Conservation (phyloP, 2,797 vertebrate species). For the Anableps anableps region DNA sequence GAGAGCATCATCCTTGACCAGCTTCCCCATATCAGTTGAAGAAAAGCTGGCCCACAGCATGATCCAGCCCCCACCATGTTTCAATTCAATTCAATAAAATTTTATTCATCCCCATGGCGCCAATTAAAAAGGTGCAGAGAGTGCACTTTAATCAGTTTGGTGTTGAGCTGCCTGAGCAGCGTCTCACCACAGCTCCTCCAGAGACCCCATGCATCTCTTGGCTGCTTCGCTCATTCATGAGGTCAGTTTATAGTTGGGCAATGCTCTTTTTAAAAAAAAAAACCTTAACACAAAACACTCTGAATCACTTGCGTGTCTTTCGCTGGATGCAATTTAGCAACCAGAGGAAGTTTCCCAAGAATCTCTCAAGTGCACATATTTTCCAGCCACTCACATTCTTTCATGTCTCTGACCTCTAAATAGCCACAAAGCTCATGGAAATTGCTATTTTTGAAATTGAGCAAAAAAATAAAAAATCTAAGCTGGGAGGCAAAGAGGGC, state of each 20-base stretch:
- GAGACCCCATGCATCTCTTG: neutral
- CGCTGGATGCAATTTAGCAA: constrained; percentile 13
- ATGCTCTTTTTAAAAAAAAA: neutral
- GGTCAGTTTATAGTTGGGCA: neutral
- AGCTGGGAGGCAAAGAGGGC: constrained; percentile 20
- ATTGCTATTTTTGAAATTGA: constrained; percentile 8
- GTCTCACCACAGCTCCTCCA: neutral
- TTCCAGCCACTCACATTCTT: constrained; percentile 17
- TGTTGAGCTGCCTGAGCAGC: neutral
- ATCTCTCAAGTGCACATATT: constrained; percentile 27
- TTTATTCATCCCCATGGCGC: no score
- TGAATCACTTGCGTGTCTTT: constrained; percentile 3
- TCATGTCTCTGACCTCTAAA: constrained; percentile 32
- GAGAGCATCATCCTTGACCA: neutral
- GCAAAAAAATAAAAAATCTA: constrained; percentile 8
- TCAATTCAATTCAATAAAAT: no score
- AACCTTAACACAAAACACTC: constrained; percentile 10
- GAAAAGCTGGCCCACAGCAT: neutral
- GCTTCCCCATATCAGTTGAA: neutral
- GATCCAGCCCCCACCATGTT: neutral
- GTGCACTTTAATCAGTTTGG: neutral
- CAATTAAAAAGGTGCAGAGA: no score
- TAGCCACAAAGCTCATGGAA: constrained; percentile 27
- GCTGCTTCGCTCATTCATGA: neutral
- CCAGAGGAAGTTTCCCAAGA: constrained; percentile 22